These are phyloP conservation scores for Hemitrygon akajei DNA, from an alignment of 2,797 vertebrate genomes.

Conservation along the genomic window DNA sequence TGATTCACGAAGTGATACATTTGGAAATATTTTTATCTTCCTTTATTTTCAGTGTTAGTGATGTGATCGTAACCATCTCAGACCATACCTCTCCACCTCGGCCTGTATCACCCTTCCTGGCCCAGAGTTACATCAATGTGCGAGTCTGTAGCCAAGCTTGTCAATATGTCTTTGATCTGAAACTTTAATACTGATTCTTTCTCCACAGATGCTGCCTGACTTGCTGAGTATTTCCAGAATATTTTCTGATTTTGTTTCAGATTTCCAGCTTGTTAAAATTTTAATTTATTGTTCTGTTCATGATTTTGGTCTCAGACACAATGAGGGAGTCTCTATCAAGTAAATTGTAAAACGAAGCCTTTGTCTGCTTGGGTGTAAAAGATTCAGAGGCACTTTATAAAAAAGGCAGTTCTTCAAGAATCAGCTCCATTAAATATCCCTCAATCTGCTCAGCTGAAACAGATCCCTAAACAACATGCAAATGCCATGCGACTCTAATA, in stretches of 20 bases:
- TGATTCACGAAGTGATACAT: neutral
- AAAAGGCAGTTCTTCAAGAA: neutral
- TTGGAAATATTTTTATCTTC: neutral
- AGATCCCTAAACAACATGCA: too few species aligned
- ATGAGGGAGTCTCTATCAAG: neutral
- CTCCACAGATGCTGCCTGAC: too few species aligned
- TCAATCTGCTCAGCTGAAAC: neutral
- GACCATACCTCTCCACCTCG: too few species aligned
- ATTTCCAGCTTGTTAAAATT: too few species aligned
- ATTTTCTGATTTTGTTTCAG: too few species aligned
- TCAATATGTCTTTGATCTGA: too few species aligned
- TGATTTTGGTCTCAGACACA: neutral
- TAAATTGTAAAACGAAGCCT: neutral
- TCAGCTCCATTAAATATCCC: neutral
- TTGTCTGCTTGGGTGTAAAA: neutral
- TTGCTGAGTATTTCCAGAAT: too few species aligned
- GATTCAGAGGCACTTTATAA: neutral
- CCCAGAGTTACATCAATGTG: neutral
- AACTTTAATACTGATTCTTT: too few species aligned
- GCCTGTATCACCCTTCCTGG: too few species aligned
- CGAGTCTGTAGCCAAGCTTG: neutral
- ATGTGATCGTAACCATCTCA: neutral
- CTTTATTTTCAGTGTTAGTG: neutral
- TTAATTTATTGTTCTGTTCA: too few species aligned
- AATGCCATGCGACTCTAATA: too few species aligned